Conservation (phyloP, 2,113 vertebrate genomes). For the Pica pica region DNA sequence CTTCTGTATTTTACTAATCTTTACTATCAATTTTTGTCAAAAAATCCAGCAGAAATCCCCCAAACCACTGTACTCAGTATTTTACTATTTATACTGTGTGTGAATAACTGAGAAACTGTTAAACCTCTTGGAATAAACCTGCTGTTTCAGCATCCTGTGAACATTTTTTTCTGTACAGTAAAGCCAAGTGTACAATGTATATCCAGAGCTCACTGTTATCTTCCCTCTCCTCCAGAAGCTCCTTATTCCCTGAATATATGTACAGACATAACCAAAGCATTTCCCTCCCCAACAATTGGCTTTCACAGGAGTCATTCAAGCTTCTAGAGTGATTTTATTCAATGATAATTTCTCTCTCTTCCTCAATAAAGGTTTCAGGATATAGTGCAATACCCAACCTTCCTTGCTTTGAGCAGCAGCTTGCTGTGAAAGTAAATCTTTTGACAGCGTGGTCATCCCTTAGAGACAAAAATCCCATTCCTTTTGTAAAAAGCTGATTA, state of each 20-base stretch:
- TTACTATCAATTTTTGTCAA: background rate
- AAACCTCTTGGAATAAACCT: background rate
- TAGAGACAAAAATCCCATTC: background rate
- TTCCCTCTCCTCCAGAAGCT: background rate
- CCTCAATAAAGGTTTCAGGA: background rate
- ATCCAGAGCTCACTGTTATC: background rate
- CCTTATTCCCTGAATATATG: background rate
- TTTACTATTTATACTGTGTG: background rate
- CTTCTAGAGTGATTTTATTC: background rate
- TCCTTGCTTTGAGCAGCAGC: background rate
- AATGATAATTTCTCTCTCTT: background rate
- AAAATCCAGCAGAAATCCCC: background rate
- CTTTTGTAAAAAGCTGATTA: background rate
- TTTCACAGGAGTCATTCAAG: background rate
- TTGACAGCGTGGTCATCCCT: background rate
- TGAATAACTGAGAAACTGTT: background rate
- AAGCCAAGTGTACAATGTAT: background rate
- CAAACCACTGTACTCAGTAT: background rate
- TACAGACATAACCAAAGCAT: background rate
- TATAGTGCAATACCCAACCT: background rate
- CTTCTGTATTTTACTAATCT: background rate
- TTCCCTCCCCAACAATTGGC: background rate
- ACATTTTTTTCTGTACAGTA: background rate
- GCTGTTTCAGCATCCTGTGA: background rate
- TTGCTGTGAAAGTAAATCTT: background rate